Percentiles rank a stretch among this genome's conserved stretches.
phyloP scores from a whole-genome alignment of 2,888 invertebrate genomes.

The Aspidapion aeneum region DNA sequence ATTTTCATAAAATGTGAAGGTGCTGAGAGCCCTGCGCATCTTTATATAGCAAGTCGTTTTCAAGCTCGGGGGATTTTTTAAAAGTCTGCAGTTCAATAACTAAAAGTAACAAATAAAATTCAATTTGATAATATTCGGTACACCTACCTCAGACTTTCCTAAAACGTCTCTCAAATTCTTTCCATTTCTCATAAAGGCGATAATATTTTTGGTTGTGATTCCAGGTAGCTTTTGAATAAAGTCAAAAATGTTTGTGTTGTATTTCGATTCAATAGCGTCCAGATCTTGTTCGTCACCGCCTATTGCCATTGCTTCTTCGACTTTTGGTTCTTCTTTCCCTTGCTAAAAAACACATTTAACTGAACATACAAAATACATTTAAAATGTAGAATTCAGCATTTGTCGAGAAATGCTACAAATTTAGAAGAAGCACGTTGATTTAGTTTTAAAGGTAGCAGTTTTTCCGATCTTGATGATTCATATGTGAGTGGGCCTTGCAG shows the following conservation, averaged over 20 bases:
- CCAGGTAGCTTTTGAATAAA: conserved; percentile 84
- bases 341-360: conserved; percentile 59
- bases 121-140: no score
- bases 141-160: conserved; percentile 34
- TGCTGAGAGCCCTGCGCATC: no score
- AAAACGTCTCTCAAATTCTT: conserved; percentile 45
- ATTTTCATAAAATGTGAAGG: no score
- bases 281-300: conserved; percentile 64
- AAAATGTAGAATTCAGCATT: conserved; percentile 2
- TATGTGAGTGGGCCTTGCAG: no score
- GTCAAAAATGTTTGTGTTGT: conserved; percentile 60
- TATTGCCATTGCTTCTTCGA: conserved; percentile 66
- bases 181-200: conserved; percentile 70
- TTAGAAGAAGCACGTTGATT: conserved; percentile 12
- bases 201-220: conserved; percentile 81
- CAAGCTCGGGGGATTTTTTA: no score
- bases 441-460: not conserved
- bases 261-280: conserved; percentile 52
- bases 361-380: conserved; percentile 22
- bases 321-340: conserved; percentile 78
- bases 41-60: no score
- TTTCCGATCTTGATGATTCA: no score
- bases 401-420: not conserved
- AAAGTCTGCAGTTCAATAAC: no score
- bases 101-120: not conserved